Evolutionary conservation across 2,113 vertebrate species (phyloP), one percentile per base, ranked within the genome.

Genomic region (Bufo gargarizans): DNA sequence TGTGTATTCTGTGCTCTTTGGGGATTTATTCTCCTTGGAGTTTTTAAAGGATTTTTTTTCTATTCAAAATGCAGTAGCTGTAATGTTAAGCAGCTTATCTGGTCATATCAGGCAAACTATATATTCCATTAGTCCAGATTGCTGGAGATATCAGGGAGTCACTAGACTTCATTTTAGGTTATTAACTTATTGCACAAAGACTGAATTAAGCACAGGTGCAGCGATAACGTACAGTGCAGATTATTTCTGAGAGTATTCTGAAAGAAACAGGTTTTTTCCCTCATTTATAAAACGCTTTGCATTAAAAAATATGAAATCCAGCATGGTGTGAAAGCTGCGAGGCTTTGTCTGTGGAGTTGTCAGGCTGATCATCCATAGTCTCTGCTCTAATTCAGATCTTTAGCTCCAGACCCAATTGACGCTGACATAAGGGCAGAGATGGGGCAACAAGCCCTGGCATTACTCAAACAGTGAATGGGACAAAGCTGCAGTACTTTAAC

Each of bases 21-120:
- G 33, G 67, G 69, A 72, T 72, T 45, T 4, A 72, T 72, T 22
- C 13, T 10, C 11, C 33, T 43, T 63, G 17, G 6, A 19, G 13
- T 72, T 45, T 16, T 45, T 2, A 14, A 45, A 45, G 4, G 11
- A 45, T 77, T 49, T 49, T 76, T 3, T 20, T 77, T 50, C 47
- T 77, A 10, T 59, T 61, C 55, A 43, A 11, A 61, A 19, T 9
- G 22, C 14, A 59, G 11, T 43, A 43, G 78, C 56, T 80, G 22
- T 22, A 56, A 72, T 84, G 17, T 22, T 84, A 74, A 74, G 83
- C 83, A 3, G 65, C 67, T 74, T 85, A 85, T 71, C 20, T 84
- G 47, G 83, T 55, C 50, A 85, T 55, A 43, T 45, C 20, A 43
- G 50, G 82, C 50, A 53, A 85, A 45, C 79, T 47, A 45, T 47